Conservation (phyloP, 2,888 invertebrate genomes). For the Drosophila cyrtoloma region DNA sequence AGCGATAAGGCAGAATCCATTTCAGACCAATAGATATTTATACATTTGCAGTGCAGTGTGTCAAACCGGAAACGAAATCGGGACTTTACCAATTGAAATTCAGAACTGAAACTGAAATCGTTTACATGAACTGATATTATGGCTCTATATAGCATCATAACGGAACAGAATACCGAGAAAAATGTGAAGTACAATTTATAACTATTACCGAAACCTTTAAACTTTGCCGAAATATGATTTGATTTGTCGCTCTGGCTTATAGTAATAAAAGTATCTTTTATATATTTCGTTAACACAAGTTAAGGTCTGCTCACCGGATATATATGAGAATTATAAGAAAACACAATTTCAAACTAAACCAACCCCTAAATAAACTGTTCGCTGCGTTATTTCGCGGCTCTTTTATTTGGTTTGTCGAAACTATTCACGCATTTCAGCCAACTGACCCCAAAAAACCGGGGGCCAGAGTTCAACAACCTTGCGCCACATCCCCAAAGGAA, state of each 20-base stretch:
- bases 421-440: slow-evolving; percentile 51
- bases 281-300: not conserved
- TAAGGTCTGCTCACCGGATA: not conserved
- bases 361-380: slow-evolving; percentile 39
- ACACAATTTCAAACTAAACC: slow-evolving; percentile 3
- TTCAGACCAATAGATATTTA: not conserved
- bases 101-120: not conserved
- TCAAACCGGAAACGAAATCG: too few relatives aligned
- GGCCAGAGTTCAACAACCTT: slow-evolving; percentile 68
- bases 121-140: not conserved
- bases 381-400: slow-evolving; percentile 32
- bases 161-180: rapidly evolving
- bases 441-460: slow-evolving; percentile 43
- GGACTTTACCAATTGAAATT: too few relatives aligned
- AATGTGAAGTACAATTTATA: not conserved
- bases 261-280: slow-evolving; percentile 1
- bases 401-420: slow-evolving; percentile 23
- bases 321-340: not conserved
- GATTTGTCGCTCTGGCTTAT: not conserved
- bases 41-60: not conserved
- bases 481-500: slow-evolving; percentile 61
- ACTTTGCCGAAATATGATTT: not conserved
- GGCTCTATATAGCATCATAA: not conserved
- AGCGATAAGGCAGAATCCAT: not conserved
- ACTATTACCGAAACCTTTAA: not conserved